Evolutionary conservation across 2,888 invertebrate genomes (phyloP).

Genomic region (Protonemura montana): DNA sequence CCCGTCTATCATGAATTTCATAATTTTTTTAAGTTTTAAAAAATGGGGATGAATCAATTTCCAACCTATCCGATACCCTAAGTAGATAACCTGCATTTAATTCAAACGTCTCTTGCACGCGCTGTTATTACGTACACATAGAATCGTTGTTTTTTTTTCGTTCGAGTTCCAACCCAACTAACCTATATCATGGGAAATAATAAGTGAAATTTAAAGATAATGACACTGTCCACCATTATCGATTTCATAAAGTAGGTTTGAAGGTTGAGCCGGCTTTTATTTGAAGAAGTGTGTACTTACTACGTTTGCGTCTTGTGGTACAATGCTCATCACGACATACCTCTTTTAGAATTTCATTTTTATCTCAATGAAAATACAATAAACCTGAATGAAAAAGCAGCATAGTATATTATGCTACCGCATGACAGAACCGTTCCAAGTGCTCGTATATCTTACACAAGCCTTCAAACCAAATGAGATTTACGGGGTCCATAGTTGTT

Average conservation of each 20-base stretch:
- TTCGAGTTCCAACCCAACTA: background rate
- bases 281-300: background rate
- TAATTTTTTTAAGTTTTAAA: too few species aligned
- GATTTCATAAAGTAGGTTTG: constrained; percentile 27
- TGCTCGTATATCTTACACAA: background rate
- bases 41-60: background rate
- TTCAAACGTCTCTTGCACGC: background rate
- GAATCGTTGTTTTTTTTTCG: background rate
- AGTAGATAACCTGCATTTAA: background rate
- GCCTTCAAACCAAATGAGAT: too few species aligned
- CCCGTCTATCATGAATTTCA: too few species aligned
- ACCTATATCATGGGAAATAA: background rate
- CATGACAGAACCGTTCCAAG: background rate
- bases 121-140: background rate
- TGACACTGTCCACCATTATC: constrained; percentile 52
- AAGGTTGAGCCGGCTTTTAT: background rate
- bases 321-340: background rate
- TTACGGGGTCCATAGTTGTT: too few species aligned
- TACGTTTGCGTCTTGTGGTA: background rate
- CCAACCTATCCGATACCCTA: background rate
- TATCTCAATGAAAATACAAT: background rate
- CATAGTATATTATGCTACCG: background rate
- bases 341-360: background rate
- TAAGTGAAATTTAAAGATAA: constrained; percentile 50
- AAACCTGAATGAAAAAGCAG: background rate